Evolutionary conservation across 1,140 invertebrate species (phyloP), one percentile per base, ranked within the genome.

Genomic region (Thrips palmi): DNA sequence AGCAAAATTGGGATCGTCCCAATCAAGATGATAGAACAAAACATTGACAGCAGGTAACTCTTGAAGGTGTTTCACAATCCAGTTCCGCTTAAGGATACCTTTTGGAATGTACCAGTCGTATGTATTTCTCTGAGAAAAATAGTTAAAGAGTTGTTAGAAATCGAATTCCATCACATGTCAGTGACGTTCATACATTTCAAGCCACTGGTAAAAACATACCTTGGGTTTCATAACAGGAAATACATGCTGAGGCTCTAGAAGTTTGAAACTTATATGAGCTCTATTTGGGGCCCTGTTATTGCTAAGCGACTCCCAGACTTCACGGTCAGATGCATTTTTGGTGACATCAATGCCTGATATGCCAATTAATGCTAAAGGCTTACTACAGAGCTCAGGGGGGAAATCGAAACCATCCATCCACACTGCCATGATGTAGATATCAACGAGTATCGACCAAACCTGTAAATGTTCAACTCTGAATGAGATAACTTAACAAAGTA

Each of bases 21-120:
- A 97, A 62, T 97, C 89, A 47, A 97, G 69, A 52, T 97, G 91
- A 59, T 86, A 88, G 57, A 97, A 98, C 24, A 92, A 69, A 6
- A 94, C 86, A 33, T 94, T 75, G 1, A 97, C 76, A 3, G 89
- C 78, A 12, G 94, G 92, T 44, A 97, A 69, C 33, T 85, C 65
- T 47, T 80, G 71, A 5, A 94, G 62, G 56, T 97, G 87, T 63
- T 98, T 98, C 7, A 75, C 67, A 64, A 96, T 81, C 94, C 94
- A 98, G 51, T 87, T 86, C 6, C 74, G 73, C 55, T 96, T 96
- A 2, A 98, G 61, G 43, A 97, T 89, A 20, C 93, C 93, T 62
- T 92, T 93, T 0, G 91, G 88, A 49, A 89, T 79, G 51, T 94
- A 93, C 77, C 84, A 89, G 51, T 96, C 89, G 57, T 94, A 94